These are phyloP conservation scores for Patella vulgata DNA, from an alignment of 1,140 invertebrate species.

Conservation along the genomic window DNA sequence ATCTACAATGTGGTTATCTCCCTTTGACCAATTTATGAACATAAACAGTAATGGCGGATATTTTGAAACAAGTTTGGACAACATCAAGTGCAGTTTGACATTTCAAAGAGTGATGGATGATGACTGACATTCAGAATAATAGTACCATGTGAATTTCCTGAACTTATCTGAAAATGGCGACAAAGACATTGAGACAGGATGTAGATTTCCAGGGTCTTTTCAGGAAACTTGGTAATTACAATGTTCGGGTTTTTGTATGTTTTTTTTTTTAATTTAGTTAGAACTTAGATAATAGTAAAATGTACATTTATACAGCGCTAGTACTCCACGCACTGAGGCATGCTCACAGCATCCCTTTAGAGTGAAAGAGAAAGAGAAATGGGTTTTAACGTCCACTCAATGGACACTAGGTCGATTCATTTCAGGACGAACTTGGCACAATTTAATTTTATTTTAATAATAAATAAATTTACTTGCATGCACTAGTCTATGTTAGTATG, in stretches of 20 bases:
- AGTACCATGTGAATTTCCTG: background rate
- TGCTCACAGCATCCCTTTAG: too few relatives aligned
- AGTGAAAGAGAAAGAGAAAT: too few relatives aligned
- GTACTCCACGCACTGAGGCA: too few relatives aligned
- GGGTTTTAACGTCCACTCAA: too few relatives aligned
- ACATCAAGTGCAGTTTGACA: background rate
- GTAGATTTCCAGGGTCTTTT: slow-evolving; percentile 53
- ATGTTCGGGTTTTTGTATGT: background rate
- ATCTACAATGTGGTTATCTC: too few relatives aligned
- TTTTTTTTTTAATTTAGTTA: background rate
- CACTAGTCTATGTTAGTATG: too few relatives aligned
- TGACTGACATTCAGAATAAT: slow-evolving; percentile 1
- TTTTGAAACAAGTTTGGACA: slow-evolving; percentile 55
- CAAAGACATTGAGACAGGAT: slow-evolving; percentile 42
- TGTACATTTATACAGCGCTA: too few relatives aligned
- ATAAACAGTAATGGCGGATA: slow-evolving; percentile 51
- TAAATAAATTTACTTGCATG: background rate
- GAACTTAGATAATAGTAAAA: too few relatives aligned
- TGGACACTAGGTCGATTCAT: background rate
- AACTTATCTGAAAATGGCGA: background rate
- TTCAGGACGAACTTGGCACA: too few relatives aligned
- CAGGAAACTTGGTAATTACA: slow-evolving; percentile 50
- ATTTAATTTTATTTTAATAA: background rate
- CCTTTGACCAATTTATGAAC: background rate
- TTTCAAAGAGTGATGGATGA: background rate